phyloP scores from a whole-genome alignment of 2,113 vertebrate genomes.

The Xiphias gladius region DNA sequence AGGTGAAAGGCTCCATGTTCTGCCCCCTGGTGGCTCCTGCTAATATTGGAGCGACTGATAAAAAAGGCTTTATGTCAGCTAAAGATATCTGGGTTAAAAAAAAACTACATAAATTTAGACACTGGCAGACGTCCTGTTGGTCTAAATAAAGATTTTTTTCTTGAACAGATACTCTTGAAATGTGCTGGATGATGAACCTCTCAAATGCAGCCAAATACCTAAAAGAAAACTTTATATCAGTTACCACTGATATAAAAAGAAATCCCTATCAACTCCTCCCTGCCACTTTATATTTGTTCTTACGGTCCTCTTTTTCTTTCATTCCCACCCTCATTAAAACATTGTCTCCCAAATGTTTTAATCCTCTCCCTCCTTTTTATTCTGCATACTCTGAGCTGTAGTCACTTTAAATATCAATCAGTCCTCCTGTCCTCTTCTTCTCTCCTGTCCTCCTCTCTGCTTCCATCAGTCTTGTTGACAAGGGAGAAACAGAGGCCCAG shows the following conservation, averaged over 20 bases:
- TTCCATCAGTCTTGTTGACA: conserved; percentile 93
- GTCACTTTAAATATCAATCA: conserved; percentile 30
- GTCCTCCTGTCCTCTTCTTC: conserved; percentile 53
- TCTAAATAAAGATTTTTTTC: neutral
- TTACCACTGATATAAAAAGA: conserved; percentile 13
- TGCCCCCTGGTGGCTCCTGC: conserved; percentile 75
- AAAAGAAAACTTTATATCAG: neutral
- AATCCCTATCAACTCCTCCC: conserved; percentile 3
- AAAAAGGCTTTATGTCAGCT: conserved; percentile 14
- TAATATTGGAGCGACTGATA: neutral
- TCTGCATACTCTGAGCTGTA: neutral
- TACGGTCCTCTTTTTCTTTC: neutral
- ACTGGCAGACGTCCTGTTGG: neutral
- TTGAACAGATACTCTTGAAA: neutral
- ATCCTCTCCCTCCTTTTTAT: neutral
- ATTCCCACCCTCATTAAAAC: neutral
- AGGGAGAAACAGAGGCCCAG: conserved; percentile 87
- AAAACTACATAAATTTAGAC: neutral
- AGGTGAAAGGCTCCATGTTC: conserved; percentile 8
- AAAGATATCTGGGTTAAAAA: neutral
- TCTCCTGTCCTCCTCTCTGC: conserved; percentile 61
- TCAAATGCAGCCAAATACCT: neutral
- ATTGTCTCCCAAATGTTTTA: neutral
- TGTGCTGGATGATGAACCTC: neutral
- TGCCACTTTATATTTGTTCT: neutral